Conservation (phyloP, 2,888 invertebrate genomes). For the Eurytoma adleriae region DNA sequence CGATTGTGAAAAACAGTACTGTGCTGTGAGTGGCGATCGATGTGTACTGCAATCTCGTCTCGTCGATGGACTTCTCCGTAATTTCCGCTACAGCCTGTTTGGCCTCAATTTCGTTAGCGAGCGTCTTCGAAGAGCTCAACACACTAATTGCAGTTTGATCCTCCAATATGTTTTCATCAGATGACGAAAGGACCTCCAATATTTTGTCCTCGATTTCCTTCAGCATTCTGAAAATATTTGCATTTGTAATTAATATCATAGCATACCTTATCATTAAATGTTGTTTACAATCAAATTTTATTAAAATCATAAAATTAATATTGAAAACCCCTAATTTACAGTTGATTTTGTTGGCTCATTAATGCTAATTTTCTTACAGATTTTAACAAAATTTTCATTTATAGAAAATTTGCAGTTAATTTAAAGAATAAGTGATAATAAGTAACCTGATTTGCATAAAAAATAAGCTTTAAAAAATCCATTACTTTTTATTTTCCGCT, state of each 20-base stretch:
- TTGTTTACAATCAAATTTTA: too few species aligned
- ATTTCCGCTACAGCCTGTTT: conserved; percentile 93
- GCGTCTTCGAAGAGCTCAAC: conserved; percentile 91
- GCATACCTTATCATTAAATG: neutral
- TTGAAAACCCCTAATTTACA: too few species aligned
- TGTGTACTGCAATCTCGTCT: conserved; percentile 88
- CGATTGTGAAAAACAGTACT: conserved; percentile 93
- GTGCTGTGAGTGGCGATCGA: conserved; percentile 94
- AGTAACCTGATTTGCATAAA: neutral
- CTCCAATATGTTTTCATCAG: conserved; percentile 90
- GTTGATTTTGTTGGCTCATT: too few species aligned
- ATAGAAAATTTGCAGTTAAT: too few species aligned
- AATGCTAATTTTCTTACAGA: too few species aligned
- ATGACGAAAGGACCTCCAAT: conserved; percentile 85
- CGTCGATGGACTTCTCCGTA: conserved; percentile 93
- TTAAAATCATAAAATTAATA: too few species aligned
- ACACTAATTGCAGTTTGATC: conserved; percentile 93
- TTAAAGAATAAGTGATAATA: too few species aligned
- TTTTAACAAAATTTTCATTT: too few species aligned
- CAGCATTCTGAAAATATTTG: conserved; percentile 77
- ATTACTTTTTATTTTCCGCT: conserved; percentile 86
- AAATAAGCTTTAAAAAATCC: neutral
- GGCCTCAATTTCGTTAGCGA: conserved; percentile 93
- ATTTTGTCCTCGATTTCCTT: conserved; percentile 96
- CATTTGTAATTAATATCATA: neutral